phyloP scores from a whole-genome alignment of 2,113 vertebrate species.

The Sarotherodon lohbergeri region DNA sequence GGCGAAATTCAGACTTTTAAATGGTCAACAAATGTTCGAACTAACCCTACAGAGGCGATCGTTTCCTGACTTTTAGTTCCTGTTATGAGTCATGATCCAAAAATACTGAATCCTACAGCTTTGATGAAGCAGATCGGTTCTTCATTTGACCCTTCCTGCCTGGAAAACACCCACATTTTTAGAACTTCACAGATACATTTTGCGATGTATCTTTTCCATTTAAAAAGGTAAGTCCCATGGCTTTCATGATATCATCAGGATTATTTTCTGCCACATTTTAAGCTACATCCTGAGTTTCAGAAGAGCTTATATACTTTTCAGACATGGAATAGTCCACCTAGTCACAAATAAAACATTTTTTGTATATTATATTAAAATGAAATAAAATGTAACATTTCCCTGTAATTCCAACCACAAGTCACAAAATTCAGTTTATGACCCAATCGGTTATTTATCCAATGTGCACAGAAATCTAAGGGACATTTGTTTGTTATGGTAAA shows the following conservation, averaged over 20 bases:
- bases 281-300: not conserved
- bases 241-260: not conserved
- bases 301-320: not conserved
- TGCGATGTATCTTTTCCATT: not conserved
- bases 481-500: not conserved
- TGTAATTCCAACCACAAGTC: not conserved
- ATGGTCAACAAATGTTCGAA: not conserved
- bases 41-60: not conserved
- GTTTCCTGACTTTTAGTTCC: not conserved
- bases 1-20: not conserved
- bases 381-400: not conserved
- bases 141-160: not conserved
- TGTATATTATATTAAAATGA: not conserved
- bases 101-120: not conserved
- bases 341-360: not conserved
- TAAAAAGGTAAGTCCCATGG: not conserved
- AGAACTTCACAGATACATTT: not conserved
- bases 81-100: not conserved
- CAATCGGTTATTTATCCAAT: not conserved
- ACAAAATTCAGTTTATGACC: not conserved
- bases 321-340: not conserved
- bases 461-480: not conserved
- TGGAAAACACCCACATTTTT: not conserved
- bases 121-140: not conserved
- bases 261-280: not conserved